A percentile compares a stretch with the other conserved stretches of the same genome.
These are phyloP conservation scores for Gorsachius goisagi DNA, from an alignment of 2,113 vertebrate genomes.

Conservation along the genomic window DNA sequence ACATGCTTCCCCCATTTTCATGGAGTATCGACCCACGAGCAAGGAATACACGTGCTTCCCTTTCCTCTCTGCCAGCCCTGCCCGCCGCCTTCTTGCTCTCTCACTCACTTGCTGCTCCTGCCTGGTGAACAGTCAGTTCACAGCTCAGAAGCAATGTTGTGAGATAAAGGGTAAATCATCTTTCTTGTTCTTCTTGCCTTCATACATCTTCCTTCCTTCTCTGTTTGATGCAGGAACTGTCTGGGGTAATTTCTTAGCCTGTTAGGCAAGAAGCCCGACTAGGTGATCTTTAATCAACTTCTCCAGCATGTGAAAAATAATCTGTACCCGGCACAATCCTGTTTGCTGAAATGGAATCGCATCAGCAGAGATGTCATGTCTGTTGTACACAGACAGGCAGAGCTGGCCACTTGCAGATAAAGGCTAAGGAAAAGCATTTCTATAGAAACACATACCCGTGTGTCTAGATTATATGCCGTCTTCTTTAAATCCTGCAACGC, in stretches of 20 bases:
- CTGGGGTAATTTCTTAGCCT: neutral
- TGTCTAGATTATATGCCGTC: constrained; percentile 89
- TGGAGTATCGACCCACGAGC: rapidly evolving
- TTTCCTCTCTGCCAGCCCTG: neutral
- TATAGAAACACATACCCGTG: constrained; percentile 76
- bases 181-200: neutral
- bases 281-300: neutral
- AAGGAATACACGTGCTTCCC: neutral
- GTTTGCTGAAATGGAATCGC: constrained; percentile 20
- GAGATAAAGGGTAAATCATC: neutral
- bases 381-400: neutral
- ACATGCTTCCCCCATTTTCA: neutral
- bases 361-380: constrained; percentile 30
- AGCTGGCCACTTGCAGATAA: neutral
- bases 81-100: neutral
- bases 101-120: neutral
- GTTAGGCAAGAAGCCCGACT: constrained; percentile 22
- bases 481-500: constrained; percentile 93
- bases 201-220: neutral
- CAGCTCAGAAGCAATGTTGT: neutral
- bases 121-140: neutral
- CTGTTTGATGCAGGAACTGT: neutral
- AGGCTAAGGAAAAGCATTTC: neutral
- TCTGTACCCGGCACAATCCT: neutral
- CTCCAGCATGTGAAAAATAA: constrained; percentile 3